These are phyloP conservation scores for Tragelaphus buxtoni DNA, from an alignment of 2,113 vertebrate genomes.

Conservation along the genomic window DNA sequence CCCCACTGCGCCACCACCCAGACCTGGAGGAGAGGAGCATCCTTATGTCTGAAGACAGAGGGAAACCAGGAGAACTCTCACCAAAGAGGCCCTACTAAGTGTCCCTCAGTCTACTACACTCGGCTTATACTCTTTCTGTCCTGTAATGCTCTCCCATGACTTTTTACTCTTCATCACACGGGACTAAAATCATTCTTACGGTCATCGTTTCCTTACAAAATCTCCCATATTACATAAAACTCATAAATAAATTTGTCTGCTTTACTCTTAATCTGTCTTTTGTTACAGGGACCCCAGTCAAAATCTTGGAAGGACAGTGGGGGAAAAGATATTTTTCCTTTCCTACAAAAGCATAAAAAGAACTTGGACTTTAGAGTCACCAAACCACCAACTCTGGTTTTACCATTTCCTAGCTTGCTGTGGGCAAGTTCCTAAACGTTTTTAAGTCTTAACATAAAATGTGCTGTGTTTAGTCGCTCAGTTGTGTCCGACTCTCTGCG, in stretches of 20 bases:
- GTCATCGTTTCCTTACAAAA: not conserved
- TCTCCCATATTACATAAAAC: not conserved
- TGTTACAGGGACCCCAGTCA: not conserved
- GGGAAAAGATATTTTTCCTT: not conserved
- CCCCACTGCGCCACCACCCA: fast-evolving
- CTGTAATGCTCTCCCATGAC: not conserved
- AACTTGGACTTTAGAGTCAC: not conserved
- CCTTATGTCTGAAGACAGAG: not conserved
- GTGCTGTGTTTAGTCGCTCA: not conserved
- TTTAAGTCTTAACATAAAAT: not conserved
- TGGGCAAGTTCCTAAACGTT: not conserved
- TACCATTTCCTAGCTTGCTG: not conserved
- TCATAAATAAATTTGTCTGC: not conserved
- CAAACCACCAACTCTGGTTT: not conserved
- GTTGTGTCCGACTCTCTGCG: fast-evolving
- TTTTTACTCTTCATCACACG: not conserved
- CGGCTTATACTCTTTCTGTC: not conserved
- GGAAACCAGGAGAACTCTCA: not conserved
- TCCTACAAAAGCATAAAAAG: not conserved
- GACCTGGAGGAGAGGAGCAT: not conserved
- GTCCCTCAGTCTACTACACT: not conserved
- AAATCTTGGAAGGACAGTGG: not conserved
- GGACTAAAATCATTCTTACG: not conserved
- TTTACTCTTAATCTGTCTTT: not conserved
- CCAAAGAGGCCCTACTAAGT: not conserved